These are phyloP conservation scores for Lophochroa leadbeateri DNA, from an alignment of 2,113 vertebrate species.

Conservation along the genomic window DNA sequence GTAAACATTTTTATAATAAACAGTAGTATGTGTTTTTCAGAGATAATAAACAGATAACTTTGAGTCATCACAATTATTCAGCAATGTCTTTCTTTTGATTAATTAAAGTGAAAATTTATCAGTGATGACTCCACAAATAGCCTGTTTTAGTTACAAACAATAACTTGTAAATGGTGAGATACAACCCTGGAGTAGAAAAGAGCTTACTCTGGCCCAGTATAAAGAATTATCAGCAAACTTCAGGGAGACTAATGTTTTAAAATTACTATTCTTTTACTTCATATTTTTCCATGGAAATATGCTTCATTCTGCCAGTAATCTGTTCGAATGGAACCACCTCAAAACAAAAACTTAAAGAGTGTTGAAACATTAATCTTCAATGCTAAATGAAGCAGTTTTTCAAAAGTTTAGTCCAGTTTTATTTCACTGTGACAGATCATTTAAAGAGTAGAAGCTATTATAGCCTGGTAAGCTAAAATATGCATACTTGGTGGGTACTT, in stretches of 20 bases:
- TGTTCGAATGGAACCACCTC: not conserved
- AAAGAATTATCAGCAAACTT: not conserved
- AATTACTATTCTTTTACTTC: not conserved
- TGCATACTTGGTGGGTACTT: not conserved
- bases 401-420: constrained; percentile 4
- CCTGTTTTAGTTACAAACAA: not conserved
- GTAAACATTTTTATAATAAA: not conserved
- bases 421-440: not conserved
- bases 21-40: not conserved
- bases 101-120: not conserved
- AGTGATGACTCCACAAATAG: not conserved
- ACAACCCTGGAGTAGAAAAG: not conserved
- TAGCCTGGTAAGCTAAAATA: not conserved
- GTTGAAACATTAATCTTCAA: not conserved
- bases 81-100: not conserved
- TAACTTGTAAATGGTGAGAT: not conserved
- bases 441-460: not conserved
- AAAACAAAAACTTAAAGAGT: not conserved
- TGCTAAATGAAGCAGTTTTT: not conserved
- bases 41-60: not conserved
- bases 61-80: not conserved
- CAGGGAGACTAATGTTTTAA: not conserved
- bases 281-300: constrained; percentile 20
- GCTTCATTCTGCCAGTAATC: not conserved
- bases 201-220: not conserved